These are phyloP conservation scores for Harpalus rubripes DNA, from an alignment of 2,888 invertebrate species.

Conservation along the genomic window DNA sequence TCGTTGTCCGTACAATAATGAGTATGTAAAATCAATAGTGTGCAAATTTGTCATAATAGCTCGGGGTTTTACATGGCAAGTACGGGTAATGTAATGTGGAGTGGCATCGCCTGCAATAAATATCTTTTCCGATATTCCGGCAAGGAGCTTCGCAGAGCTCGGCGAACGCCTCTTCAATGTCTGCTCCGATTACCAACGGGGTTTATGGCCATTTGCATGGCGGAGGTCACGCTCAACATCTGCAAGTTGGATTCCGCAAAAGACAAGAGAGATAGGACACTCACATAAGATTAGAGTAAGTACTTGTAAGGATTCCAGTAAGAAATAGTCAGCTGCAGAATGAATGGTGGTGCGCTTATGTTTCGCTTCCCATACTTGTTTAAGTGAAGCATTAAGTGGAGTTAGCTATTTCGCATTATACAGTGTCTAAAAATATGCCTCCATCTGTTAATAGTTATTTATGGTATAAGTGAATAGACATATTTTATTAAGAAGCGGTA, in stretches of 20 bases:
- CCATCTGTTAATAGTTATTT: too few species aligned
- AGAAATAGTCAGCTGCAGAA: too few species aligned
- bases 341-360: too few species aligned
- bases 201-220: conserved; percentile 65
- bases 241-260: neutral
- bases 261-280: too few species aligned
- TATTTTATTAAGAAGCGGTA: too few species aligned
- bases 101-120: conserved; percentile 54
- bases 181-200: conserved; percentile 54
- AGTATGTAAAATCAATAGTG: neutral
- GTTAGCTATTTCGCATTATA: too few species aligned
- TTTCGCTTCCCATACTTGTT: too few species aligned
- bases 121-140: conserved; percentile 65
- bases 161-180: conserved; percentile 66
- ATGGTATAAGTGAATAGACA: too few species aligned
- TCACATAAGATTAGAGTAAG: too few species aligned
- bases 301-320: too few species aligned
- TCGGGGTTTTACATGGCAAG: neutral
- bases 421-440: too few species aligned
- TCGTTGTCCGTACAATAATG: neutral
- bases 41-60: conserved; percentile 12
- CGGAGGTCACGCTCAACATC: conserved; percentile 18
- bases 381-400: too few species aligned
- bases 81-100: conserved; percentile 5
- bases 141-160: neutral